Evolutionary conservation across 37 sponge, comb jelly and placozoan species (phyloP).

Genomic region (Agelas oroides): DNA sequence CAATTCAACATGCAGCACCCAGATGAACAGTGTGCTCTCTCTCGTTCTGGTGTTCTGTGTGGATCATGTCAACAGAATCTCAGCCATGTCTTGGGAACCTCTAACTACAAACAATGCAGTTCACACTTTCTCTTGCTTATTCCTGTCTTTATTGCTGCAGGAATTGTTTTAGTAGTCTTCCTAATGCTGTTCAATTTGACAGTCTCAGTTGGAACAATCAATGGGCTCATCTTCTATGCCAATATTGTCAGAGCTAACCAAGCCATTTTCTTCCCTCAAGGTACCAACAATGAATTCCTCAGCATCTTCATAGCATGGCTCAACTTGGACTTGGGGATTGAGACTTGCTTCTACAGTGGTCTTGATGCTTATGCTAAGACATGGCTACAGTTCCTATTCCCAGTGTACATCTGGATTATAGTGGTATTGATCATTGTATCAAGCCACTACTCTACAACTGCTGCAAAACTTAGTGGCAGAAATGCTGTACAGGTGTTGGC

Average conservation of each 20-base stretch:
- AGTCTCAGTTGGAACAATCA: slow-evolving; percentile 42
- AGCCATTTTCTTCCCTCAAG: slow-evolving; percentile 3
- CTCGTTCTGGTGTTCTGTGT: slow-evolving; percentile 22
- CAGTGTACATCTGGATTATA: slow-evolving; percentile 21
- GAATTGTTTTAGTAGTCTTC: not conserved
- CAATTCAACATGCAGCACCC: not conserved
- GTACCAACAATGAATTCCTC: not conserved
- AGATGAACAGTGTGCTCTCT: not conserved
- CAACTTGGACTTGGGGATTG: slow-evolving; percentile 5
- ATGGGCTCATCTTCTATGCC: slow-evolving; percentile 43
- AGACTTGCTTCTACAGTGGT: slow-evolving; percentile 34
- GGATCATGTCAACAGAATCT: slow-evolving; percentile 6
- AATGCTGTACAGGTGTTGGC: slow-evolving; percentile 19
- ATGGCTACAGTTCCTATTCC: not conserved
- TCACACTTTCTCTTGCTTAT: not conserved
- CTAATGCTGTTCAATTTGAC: slow-evolving; percentile 23
- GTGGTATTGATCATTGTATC: not conserved
- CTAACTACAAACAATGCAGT: not conserved
- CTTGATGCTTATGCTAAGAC: slow-evolving; percentile 25
- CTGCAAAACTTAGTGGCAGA: not conserved
- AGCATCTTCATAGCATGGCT: slow-evolving; percentile 21
- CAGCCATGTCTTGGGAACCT: slow-evolving; percentile 2
- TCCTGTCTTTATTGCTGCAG: too few relatives aligned
- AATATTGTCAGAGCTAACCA: slow-evolving; percentile 11
- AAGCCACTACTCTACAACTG: not conserved